Evolutionary conservation across 2,797 vertebrate genomes (phyloP), one percentile per base, ranked within the genome.

Genomic region (Eulemur mongoz): DNA sequence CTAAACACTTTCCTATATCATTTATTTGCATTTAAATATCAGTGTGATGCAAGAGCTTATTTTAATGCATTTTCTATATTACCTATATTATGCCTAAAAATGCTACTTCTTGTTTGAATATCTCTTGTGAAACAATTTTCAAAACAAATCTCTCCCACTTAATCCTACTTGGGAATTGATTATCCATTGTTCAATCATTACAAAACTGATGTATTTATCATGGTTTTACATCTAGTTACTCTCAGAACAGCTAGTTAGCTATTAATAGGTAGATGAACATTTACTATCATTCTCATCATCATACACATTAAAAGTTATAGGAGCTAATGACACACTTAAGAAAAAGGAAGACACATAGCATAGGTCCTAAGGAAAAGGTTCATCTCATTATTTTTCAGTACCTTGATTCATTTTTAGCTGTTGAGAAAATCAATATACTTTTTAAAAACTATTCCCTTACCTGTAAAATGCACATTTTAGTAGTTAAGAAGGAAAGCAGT

Each of bases 111-210:
- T 91, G 27, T 80, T 67, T 93, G 35, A 92, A n/a, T 35, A 82
- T 92, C 54, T 93, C 17, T 93, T 25, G 32, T 92, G 20, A 87
- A 95, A 76, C 12, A 93, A 81, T 45, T 30, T 61, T 65, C 15
- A 80, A 80, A 93, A 30, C 15, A 89, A 70, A 92, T 32, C 9
- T 85, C 73, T 93, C 80, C 32, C n/a, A 86, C 50, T 27, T 52
- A 67, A 32, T 72, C n/a, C 25, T 82, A 17, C 10, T 32, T 59
- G 23, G 52, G 27, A 50, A 27, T 67, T 52, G 8, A n/a, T 50
- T 52, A 87, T 30, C n/a, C 52, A 7, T 50, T 78, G 15, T 90
- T 86, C 22, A 72, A 50, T 65, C 10, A 35, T 10, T 91, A 80
- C 13, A 78, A 88, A 50, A 48, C 25, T 30, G 35, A 4, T 52